Evolutionary conservation across 2,113 vertebrate species (phyloP).

Genomic region (human (Homo sapiens)): GRCh38 chr2:101618501-101619000

Average conservation of each 20-base stretch:
- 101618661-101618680: not conserved
- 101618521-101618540: not conserved
- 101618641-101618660: not conserved
- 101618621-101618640: too few relatives aligned
- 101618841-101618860: not conserved
- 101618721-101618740: not conserved
- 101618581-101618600: not conserved
- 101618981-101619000: too few relatives aligned
- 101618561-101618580: not conserved
- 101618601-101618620: not conserved
- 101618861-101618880: not conserved
- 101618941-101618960: not conserved
- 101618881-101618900: accelerated
- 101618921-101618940: not conserved
- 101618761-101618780: not conserved
- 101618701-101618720: not conserved
- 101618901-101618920: not conserved
- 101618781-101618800: accelerated
- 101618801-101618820: not conserved
- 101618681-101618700: not conserved
- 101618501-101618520: not conserved
- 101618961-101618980: not conserved
- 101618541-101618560: not conserved
- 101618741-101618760: not conserved
- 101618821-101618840: not conserved